These are phyloP conservation scores for Acanthornis magna DNA, from an alignment of 2,797 vertebrate species.

Conservation along the genomic window DNA sequence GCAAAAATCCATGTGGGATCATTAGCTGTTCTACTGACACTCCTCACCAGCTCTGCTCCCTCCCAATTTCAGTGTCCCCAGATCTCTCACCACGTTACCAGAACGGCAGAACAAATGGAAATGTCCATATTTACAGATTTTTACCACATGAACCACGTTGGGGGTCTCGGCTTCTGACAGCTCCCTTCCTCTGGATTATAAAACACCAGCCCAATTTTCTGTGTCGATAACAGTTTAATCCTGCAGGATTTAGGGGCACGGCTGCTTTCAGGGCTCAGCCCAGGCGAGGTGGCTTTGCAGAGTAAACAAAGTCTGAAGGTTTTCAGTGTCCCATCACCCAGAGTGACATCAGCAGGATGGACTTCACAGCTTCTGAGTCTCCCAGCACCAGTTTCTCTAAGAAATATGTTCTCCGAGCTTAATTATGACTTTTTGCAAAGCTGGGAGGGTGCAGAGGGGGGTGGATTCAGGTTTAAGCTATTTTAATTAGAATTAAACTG, in stretches of 20 bases:
- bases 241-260: background rate
- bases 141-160: background rate
- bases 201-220: conserved; percentile 11
- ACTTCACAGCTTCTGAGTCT: background rate
- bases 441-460: background rate
- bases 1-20: background rate
- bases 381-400: background rate
- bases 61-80: rapidly evolving
- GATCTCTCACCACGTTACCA: background rate
- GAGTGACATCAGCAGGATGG: background rate
- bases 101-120: background rate
- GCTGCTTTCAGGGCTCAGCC: background rate
- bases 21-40: background rate
- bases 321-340: background rate
- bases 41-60: background rate
- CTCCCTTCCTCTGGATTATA: background rate
- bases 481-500: background rate
- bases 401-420: background rate
- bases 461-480: background rate
- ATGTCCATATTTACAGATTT: background rate
- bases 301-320: background rate
- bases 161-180: background rate
- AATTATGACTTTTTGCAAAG: background rate
- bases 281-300: background rate
- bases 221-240: background rate